Conservation (phyloP, 2,797 vertebrate species). For the Menidia menidia region DNA sequence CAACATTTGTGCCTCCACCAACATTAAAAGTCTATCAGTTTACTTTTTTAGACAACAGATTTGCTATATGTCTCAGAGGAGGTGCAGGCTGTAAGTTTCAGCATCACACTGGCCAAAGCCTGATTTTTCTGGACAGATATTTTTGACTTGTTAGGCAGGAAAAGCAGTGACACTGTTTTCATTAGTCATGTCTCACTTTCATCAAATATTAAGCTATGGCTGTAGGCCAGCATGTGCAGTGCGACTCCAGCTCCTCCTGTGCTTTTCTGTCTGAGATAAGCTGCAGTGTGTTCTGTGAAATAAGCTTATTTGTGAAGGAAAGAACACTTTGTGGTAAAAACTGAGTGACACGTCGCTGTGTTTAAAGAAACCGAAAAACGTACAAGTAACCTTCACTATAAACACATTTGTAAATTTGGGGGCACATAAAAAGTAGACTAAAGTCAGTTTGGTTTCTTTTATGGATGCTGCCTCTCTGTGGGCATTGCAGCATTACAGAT, state of each 20-base stretch:
- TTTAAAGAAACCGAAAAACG: background rate
- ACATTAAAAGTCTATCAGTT: background rate
- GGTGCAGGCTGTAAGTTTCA: background rate
- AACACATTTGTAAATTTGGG: background rate
- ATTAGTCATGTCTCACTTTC: background rate
- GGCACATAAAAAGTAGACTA: background rate
- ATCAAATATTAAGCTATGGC: background rate
- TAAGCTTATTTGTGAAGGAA: background rate
- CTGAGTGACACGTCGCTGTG: background rate
- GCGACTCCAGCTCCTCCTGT: background rate
- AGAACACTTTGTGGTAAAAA: background rate
- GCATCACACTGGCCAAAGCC: background rate
- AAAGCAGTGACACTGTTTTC: background rate
- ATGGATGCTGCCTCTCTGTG: conserved; percentile 42
- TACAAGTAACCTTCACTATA: background rate
- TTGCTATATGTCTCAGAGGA: background rate
- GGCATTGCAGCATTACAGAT: conserved; percentile 5
- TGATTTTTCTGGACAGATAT: background rate
- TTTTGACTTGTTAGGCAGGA: background rate
- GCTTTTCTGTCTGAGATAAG: background rate
- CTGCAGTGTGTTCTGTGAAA: background rate
- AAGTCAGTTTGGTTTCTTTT: background rate
- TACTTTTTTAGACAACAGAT: background rate
- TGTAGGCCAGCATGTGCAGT: background rate
- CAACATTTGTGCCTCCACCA: background rate